These are phyloP conservation scores for Aphidoletes aphidimyza DNA, from an alignment of 2,888 invertebrate species.

Conservation along the genomic window DNA sequence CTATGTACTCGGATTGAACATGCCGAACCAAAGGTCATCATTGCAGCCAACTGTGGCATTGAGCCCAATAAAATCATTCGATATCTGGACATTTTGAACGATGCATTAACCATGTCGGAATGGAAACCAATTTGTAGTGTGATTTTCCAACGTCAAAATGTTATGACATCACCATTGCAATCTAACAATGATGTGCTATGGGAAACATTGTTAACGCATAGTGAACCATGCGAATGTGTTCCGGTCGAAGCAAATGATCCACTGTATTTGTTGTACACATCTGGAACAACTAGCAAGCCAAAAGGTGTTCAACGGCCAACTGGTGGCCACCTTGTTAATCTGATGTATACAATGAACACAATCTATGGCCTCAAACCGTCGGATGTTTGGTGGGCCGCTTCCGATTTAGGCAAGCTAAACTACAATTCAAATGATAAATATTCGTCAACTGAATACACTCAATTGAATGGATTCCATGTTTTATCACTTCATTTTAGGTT, in stretches of 20 bases:
- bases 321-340: conserved; percentile 86
- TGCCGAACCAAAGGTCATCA: conserved; percentile 86
- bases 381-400: conserved; percentile 92
- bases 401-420: conserved; percentile 72
- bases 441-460: background rate
- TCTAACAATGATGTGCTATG: conserved; percentile 79
- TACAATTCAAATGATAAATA: background rate
- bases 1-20: conserved; percentile 87
- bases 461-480: background rate
- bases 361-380: conserved; percentile 82
- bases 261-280: conserved; percentile 91
- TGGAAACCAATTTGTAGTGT: conserved; percentile 83
- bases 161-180: conserved; percentile 74
- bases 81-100: conserved; percentile 65
- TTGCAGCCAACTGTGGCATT: conserved; percentile 90
- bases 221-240: conserved; percentile 81
- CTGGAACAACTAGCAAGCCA: conserved; percentile 79
- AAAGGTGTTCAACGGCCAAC: conserved; percentile 88
- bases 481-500: conserved; percentile 69
- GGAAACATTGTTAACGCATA: conserved; percentile 75
- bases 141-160: conserved; percentile 80
- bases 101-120: conserved; percentile 77
- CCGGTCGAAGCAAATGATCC: conserved; percentile 88
- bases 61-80: conserved; percentile 84
- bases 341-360: conserved; percentile 85